Base-by-base conservation (phyloP, 2,797 vertebrate genomes). In the Cryptoblepharus egeriae region DNA sequence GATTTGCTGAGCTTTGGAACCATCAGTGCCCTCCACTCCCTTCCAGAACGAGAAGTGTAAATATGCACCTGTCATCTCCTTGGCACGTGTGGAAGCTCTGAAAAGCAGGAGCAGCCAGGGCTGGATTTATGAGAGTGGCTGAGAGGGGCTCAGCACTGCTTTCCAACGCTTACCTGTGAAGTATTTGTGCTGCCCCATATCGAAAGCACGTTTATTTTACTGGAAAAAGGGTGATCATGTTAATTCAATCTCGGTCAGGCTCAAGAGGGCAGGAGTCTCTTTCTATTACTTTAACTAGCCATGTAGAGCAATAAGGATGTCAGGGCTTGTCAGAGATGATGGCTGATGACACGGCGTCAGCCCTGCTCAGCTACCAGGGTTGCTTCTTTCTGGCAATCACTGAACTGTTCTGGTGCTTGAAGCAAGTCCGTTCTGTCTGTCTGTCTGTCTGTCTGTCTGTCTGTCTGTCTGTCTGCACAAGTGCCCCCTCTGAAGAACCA, bases 271-370 rank as follows among this genome's bases (percentile, higher is more conserved):
- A 58, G 13, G 5, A 81, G 82, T 85, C 90, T 75, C 73, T 68
- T 61, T 30, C 1, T 64, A 87, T 90, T 89, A 90, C 88, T 81
- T 72, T 90, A 90, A 88, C 63, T 12, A 82, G 87, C 86, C 75
- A 1, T 58, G 85, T 4, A 70, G 83, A 83, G 89, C 84, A 75
- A 87, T 88, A 75, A 81, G 24, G n/a, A 49, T 87, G 89, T 85
- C 89, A 72, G 1, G 71, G 13, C 86, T 90, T 26, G 74, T 92
- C 88, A 85, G 1, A 20, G 73, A 77, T 90, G 88, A 91, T 3
- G 85, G 75, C 83, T 86, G 89, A 71, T 67, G 88, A 20, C 89
- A 71, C 10, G 0, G 26, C 57, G 18, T 15, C 13, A 18, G 60
- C 76, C 60, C 60, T 1, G 85, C 55, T 13, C 75, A 18, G 76